Base-by-base conservation (phyloP, 2,797 vertebrate genomes). In the Trachops cirrhosus region DNA sequence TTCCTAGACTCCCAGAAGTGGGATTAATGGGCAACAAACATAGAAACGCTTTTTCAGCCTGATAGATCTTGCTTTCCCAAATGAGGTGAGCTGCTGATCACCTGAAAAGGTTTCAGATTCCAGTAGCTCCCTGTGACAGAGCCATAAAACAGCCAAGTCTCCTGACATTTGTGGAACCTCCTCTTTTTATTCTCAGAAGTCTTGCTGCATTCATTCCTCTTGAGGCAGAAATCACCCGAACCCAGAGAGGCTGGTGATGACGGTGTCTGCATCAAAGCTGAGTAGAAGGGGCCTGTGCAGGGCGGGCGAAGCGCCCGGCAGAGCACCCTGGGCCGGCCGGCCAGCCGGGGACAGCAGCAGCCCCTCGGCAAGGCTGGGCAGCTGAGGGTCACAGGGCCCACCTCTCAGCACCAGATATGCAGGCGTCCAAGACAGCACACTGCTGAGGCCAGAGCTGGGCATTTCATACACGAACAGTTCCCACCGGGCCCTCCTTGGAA, bases 301-400 rank as follows among this genome's bases (percentile, higher is more conserved):
- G 6, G 52, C 44, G 50, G 34, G 29, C 21, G 21, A 37, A 79
- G 64, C 22, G 5, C 2, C 3, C 5, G 12, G 44, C 34, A 29
- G 59, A 70, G 16, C 1, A 26, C 22, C 57, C 92, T 29, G 16
- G 41, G 64, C 44, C 24, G 4, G 2, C 29, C 22, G 1, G 57
- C 52, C 3, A 18, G 21, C 52, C 7, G 21, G 9, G 57, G 26
- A 59, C 37, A 4, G 54, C 37, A 4, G 54, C 0, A 11, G 37
- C 34, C 21, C 26, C n/a, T 6, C 18, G 2, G 41, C 1, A 3
- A 44, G 62, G 5, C 0, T 5, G 46, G 32, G 48, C 6, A 3
- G 5, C 91, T 29, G 34, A 44, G 29, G 54, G 29, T 10, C 67
- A 29, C 0, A 0, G 57, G 89, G 64, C 11, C 26, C 44, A 26